phyloP scores from a whole-genome alignment of 23 tunicate species.

The Ciona savignyi region DNA sequence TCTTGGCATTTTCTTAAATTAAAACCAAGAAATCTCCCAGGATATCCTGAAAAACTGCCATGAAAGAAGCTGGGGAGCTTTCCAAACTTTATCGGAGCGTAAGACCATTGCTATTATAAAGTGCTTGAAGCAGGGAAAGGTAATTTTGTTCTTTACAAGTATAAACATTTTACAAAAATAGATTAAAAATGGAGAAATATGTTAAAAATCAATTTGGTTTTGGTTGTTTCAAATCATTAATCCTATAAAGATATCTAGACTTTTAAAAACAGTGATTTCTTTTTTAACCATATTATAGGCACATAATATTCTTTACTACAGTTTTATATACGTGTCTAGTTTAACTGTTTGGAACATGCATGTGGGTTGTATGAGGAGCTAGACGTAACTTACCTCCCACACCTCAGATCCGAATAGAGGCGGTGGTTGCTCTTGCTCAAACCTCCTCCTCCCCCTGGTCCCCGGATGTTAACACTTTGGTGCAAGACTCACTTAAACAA shows the following conservation, averaged over 20 bases:
- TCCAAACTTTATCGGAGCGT: conserved; percentile 44
- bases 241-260: no score
- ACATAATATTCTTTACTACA: background rate
- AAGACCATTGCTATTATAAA: conserved; percentile 49
- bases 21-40: conserved; percentile 9
- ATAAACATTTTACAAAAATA: no score
- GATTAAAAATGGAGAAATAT: no score
- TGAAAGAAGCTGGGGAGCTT: conserved; percentile 19
- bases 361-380: background rate
- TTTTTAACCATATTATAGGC: no score
- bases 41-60: conserved; percentile 20
- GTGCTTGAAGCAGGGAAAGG: conserved; percentile 38
- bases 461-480: conserved; percentile 27
- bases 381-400: background rate
- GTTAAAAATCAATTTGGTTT: no score
- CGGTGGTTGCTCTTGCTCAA: conserved; percentile 44
- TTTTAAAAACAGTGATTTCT: no score
- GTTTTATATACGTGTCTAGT: background rate
- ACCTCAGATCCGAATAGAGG: conserved; percentile 25
- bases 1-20: background rate
- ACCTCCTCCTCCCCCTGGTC: conserved; percentile 74
- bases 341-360: background rate
- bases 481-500: conserved; percentile 22
- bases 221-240: no score
- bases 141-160: background rate